phyloP scores from a whole-genome alignment of 2,888 invertebrate genomes.

The Alloplasta piceator region DNA sequence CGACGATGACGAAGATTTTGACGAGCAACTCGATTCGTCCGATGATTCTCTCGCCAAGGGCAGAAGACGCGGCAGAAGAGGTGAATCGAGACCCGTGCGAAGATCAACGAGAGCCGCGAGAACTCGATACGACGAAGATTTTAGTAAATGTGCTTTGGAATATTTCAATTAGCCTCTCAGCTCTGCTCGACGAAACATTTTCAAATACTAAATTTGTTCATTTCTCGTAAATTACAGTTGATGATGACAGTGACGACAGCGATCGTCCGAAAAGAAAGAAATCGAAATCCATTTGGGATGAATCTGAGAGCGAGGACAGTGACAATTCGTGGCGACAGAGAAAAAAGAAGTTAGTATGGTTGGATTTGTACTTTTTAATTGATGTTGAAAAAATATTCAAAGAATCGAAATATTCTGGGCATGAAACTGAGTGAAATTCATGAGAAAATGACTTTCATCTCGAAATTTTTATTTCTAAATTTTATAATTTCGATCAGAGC shows the following conservation, averaged over 20 bases:
- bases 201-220: background rate
- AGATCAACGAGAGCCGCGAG: conserved; percentile 85
- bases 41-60: conserved; percentile 85
- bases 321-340: conserved; percentile 85
- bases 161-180: background rate
- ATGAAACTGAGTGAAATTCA: no score
- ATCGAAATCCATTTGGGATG: conserved; percentile 86
- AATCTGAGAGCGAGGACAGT: conserved; percentile 86
- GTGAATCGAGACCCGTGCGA: conserved; percentile 83
- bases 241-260: conserved; percentile 86
- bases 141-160: conserved; percentile 82
- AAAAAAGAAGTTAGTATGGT: conserved; percentile 82
- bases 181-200: background rate
- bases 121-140: conserved; percentile 85
- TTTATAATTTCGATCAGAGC: no score
- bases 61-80: conserved; percentile 83
- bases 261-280: conserved; percentile 85
- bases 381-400: background rate
- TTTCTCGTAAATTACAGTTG: conserved; percentile 76
- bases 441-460: no score
- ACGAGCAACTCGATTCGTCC: conserved; percentile 84
- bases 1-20: conserved; percentile 85
- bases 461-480: no score
- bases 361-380: background rate
- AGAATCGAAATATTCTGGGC: background rate